Evolutionary conservation across 2,888 invertebrate genomes (phyloP).

Genomic region (Leptopilina myrica): DNA sequence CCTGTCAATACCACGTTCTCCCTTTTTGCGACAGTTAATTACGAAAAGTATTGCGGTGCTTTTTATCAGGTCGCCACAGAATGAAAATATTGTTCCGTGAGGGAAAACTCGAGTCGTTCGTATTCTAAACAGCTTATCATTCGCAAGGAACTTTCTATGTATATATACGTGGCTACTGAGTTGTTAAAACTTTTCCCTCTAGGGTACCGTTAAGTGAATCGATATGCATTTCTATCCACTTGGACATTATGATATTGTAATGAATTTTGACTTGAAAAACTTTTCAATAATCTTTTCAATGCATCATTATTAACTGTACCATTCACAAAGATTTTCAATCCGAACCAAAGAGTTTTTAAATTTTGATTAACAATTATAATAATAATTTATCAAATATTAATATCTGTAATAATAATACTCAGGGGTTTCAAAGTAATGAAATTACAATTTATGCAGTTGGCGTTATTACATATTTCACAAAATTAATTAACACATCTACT

Average conservation of each 20-base stretch:
- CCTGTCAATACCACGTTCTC: conserved; percentile 39
- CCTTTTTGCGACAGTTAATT: conserved; percentile 66
- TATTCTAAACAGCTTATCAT: conserved; percentile 62
- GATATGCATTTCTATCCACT: conserved; percentile 51
- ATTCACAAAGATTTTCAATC: not conserved
- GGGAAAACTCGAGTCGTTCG: conserved; percentile 55
- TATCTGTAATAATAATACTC: too few species aligned
- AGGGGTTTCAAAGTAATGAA: too few species aligned
- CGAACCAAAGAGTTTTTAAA: too few species aligned
- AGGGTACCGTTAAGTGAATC: conserved; percentile 54
- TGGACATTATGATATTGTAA: conserved; percentile 28
- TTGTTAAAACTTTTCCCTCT: conserved; percentile 56
- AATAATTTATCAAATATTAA: too few species aligned
- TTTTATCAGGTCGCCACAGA: conserved; percentile 67
- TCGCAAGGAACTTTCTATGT: too few species aligned
- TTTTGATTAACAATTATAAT: too few species aligned
- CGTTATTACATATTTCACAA: too few species aligned
- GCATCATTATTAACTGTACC: not conserved
- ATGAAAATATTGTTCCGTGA: conserved; percentile 67
- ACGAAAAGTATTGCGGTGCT: conserved; percentile 66
- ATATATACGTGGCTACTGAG: conserved; percentile 34
- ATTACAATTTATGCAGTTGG: too few species aligned
- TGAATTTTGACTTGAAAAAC: conserved; percentile 21
- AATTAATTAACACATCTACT: too few species aligned
- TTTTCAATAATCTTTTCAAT: not conserved